Evolutionary conservation across 1,140 invertebrate species (phyloP).

Genomic region (Sweltsa coloradensis): DNA sequence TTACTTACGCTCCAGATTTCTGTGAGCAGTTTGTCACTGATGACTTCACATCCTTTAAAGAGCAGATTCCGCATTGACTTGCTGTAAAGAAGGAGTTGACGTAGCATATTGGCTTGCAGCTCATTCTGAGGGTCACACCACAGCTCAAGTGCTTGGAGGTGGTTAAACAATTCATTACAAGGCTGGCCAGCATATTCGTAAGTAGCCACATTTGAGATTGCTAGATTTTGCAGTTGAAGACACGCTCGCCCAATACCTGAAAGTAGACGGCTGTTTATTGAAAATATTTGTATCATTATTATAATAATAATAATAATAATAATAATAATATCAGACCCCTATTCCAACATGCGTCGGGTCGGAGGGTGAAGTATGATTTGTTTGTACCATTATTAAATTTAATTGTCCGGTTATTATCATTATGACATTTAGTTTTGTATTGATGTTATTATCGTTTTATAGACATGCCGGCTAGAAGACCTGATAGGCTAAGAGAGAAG

Average conservation of each 20-base stretch:
- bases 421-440: too few species aligned
- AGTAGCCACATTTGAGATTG: conserved; percentile 22
- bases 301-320: too few species aligned
- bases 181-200: conserved; percentile 15
- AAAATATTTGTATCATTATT: too few species aligned
- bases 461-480: too few species aligned
- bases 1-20: conserved; percentile 24
- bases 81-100: conserved; percentile 22
- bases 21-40: conserved; percentile 20
- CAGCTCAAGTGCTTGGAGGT: conserved; percentile 23
- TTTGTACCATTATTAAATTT: too few species aligned
- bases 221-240: conserved; percentile 24
- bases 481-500: too few species aligned
- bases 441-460: too few species aligned
- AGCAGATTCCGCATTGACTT: conserved; percentile 23
- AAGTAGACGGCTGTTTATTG: too few species aligned
- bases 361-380: too few species aligned
- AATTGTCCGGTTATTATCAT: too few species aligned
- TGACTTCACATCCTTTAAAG: conserved; percentile 21
- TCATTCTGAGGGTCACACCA: conserved; percentile 24
- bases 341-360: too few species aligned
- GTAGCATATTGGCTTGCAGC: conserved; percentile 18
- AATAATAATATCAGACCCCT: too few species aligned
- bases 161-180: conserved; percentile 16
- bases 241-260: conserved; percentile 24